phyloP scores from a whole-genome alignment of 2,888 invertebrate genomes.

The Drosophila fulvimacula region DNA sequence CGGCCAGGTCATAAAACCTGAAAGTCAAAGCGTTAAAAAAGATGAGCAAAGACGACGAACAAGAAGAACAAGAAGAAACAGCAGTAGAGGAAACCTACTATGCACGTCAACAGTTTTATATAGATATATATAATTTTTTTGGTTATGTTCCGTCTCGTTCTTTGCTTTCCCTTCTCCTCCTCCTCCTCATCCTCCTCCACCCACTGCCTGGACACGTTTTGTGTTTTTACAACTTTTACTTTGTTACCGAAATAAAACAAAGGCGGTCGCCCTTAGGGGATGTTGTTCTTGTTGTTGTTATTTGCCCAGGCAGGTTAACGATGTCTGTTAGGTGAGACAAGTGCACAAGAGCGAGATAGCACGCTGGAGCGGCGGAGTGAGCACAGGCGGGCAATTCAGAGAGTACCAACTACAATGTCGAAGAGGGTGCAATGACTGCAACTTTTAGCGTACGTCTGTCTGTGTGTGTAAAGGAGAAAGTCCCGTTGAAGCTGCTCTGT shows the following conservation, averaged over 20 bases:
- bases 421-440: conserved; percentile 81
- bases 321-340: conserved; percentile 56
- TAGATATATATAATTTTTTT: neutral
- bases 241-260: conserved; percentile 76
- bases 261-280: conserved; percentile 34
- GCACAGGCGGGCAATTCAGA: conserved; percentile 13
- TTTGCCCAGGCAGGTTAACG: conserved; percentile 66
- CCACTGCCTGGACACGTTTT: conserved; percentile 27
- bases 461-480: conserved; percentile 32
- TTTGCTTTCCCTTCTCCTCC: neutral
- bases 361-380: neutral
- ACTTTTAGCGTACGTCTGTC: conserved; percentile 30
- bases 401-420: conserved; percentile 40
- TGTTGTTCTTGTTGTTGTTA: conserved; percentile 29
- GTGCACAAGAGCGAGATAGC: conserved; percentile 17
- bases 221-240: conserved; percentile 71
- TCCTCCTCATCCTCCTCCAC: too few species aligned
- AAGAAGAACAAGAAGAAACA: conserved; percentile 1
- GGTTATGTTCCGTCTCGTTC: conserved; percentile 15
- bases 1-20: conserved; percentile 56
- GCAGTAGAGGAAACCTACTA: conserved; percentile 14
- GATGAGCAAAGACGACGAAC: conserved; percentile 28
- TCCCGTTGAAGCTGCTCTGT: conserved; percentile 7
- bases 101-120: conserved; percentile 20
- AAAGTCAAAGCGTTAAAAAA: conserved; percentile 43